Conservation (phyloP, 2,888 invertebrate genomes). For the Alviniconcha strummeri region DNA sequence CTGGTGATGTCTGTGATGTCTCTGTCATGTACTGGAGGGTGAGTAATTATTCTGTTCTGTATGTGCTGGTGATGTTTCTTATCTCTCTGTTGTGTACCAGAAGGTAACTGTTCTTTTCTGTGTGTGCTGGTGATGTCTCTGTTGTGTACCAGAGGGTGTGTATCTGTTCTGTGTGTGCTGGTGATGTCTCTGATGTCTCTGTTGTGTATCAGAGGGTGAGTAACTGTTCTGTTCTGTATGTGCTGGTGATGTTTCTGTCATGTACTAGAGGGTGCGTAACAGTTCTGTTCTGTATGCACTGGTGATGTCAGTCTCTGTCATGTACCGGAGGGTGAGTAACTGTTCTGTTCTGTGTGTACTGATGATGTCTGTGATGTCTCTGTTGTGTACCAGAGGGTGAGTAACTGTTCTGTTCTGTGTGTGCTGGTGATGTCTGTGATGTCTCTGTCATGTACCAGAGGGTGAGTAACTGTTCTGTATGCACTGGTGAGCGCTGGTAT, state of each 20-base stretch:
- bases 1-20: slow-evolving; percentile 65
- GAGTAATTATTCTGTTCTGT: slow-evolving; percentile 41
- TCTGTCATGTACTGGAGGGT: slow-evolving; percentile 86
- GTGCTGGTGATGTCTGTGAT: too few relatives aligned
- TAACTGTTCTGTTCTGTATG: too few relatives aligned
- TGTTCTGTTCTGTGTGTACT: background rate
- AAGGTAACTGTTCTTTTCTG: slow-evolving; percentile 75
- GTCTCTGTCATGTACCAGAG: slow-evolving; percentile 85
- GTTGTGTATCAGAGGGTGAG: too few relatives aligned
- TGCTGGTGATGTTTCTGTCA: too few relatives aligned
- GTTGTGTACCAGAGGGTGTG: too few relatives aligned
- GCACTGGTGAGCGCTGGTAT: too few relatives aligned
- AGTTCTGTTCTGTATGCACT: too few relatives aligned
- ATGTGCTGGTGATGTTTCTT: too few relatives aligned
- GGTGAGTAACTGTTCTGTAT: slow-evolving; percentile 73
- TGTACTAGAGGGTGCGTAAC: too few relatives aligned
- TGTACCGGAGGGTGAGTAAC: slow-evolving; percentile 83
- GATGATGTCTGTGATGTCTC: too few relatives aligned
- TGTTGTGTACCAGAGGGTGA: slow-evolving; percentile 85
- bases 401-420: slow-evolving; percentile 21
- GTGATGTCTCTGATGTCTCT: too few relatives aligned
- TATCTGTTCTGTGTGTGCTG: too few relatives aligned
- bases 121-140: background rate
- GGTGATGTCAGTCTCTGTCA: slow-evolving; percentile 82
- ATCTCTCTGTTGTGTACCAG: slow-evolving; percentile 82